phyloP scores from a whole-genome alignment of 2,113 vertebrate genomes.

The Syngnathus typhle region DNA sequence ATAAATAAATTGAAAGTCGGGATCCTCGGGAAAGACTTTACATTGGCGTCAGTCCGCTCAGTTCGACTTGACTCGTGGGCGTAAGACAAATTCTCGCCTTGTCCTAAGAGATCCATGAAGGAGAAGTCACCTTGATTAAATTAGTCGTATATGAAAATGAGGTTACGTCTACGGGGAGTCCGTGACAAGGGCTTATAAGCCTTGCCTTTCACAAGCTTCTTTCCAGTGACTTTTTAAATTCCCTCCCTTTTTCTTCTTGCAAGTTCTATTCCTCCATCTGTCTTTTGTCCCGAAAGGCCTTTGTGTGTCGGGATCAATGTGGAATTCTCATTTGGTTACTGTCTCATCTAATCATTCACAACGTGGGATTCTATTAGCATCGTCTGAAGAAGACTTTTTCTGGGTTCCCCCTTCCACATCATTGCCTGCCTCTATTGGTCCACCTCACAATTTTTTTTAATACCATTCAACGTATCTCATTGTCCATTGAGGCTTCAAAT shows the following conservation, averaged over 20 bases:
- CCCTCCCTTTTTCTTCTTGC: constrained; percentile 37
- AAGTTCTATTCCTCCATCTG: constrained; percentile 50
- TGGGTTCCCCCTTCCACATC: constrained; percentile 11
- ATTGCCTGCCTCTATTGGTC: not conserved
- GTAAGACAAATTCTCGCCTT: constrained; percentile 51
- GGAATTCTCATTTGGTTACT: constrained; percentile 47
- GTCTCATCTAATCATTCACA: constrained; percentile 42
- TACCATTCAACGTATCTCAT: constrained; percentile 17
- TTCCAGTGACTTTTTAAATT: constrained; percentile 60
- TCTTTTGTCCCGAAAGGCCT: constrained; percentile 50
- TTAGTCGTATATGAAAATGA: constrained; percentile 68
- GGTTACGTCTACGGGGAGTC: constrained; percentile 64
- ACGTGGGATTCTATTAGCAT: constrained; percentile 51
- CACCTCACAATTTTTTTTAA: constrained; percentile 10
- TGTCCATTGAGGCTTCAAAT: constrained; percentile 6
- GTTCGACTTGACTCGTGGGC: constrained; percentile 59
- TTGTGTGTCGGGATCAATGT: constrained; percentile 57
- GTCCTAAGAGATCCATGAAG: constrained; percentile 49
- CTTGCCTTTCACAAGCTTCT: constrained; percentile 44
- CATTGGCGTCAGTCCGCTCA: constrained; percentile 37
- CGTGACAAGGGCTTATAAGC: constrained; percentile 62
- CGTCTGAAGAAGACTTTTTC: constrained; percentile 31
- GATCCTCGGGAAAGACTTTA: constrained; percentile 35
- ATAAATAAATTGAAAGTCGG: constrained; percentile 32
- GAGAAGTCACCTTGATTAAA: constrained; percentile 73